Evolutionary conservation across 2,888 invertebrate species (phyloP).

Genomic region (Metopia argyrocephala): DNA sequence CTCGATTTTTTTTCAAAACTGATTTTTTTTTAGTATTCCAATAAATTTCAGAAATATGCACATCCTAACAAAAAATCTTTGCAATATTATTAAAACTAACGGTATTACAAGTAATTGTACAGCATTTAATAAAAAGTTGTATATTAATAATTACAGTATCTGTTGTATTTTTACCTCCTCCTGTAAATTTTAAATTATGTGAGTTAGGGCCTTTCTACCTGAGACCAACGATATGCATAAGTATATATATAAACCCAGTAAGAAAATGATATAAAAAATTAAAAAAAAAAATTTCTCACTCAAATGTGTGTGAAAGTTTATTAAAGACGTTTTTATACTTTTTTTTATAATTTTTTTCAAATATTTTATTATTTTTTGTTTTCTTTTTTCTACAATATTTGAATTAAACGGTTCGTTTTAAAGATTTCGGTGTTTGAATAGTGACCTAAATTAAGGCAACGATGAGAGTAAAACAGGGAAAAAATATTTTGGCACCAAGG

Average conservation of each 20-base stretch:
- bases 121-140: too few relatives aligned
- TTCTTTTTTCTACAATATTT: constrained; percentile 11
- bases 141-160: too few relatives aligned
- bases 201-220: too few relatives aligned
- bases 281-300: constrained; percentile 6
- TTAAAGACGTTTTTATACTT: constrained; percentile 13
- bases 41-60: too few relatives aligned
- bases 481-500: constrained; percentile 25
- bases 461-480: constrained; percentile 9
- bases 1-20: too few relatives aligned
- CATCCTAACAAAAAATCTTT: too few relatives aligned
- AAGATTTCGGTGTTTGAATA: background rate
- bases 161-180: too few relatives aligned
- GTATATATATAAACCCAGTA: background rate
- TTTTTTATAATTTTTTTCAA: constrained; percentile 14
- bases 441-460: background rate
- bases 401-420: too few relatives aligned
- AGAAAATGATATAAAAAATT: background rate
- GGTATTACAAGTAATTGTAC: too few relatives aligned
- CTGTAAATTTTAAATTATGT: too few relatives aligned
- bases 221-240: background rate
- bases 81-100: too few relatives aligned
- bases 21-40: too few relatives aligned
- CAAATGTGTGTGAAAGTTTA: constrained; percentile 1
- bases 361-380: constrained; percentile 13